phyloP scores from a whole-genome alignment of 2,888 invertebrate species.

The Nephrocerus scutellatus region DNA sequence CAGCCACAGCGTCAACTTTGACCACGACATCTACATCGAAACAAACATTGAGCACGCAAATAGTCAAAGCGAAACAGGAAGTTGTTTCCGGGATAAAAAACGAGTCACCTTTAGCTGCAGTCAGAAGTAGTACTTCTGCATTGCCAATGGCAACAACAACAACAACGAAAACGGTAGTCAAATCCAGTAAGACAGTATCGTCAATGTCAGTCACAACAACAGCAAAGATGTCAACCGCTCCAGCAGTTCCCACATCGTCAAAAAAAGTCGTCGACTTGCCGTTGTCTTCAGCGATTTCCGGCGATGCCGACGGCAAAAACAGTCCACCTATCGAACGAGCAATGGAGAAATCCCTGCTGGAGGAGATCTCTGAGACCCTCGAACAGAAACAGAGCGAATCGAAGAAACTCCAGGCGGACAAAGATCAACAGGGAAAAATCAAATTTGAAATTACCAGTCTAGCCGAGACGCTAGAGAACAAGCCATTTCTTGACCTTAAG shows the following conservation, averaged over 20 bases:
- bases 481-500: conserved; percentile 47
- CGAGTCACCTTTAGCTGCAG: conserved; percentile 29
- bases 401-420: conserved; percentile 32
- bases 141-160: conserved; percentile 17
- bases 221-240: conserved; percentile 16
- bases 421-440: conserved; percentile 31
- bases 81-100: conserved; percentile 49
- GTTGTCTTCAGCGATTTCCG: conserved; percentile 2
- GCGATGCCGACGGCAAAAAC: conserved; percentile 39
- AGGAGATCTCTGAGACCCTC: conserved; percentile 67
- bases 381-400: conserved; percentile 57
- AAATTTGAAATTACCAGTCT: conserved; percentile 44
- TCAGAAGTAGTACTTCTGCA: too few species aligned
- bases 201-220: conserved; percentile 19
- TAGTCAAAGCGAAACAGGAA: conserved; percentile 48
- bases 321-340: conserved; percentile 47
- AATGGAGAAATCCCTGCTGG: conserved; percentile 63
- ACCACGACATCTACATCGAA: conserved; percentile 16
- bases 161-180: conserved; percentile 26
- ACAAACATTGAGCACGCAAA: conserved; percentile 32
- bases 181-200: conserved; percentile 27
- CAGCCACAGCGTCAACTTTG: conserved; percentile 31
- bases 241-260: conserved; percentile 15
- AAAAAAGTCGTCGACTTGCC: conserved; percentile 1
- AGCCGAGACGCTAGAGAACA: conserved; percentile 34